phyloP scores from a whole-genome alignment of 2,113 vertebrate species.

The Pelecanoides urinatrix region DNA sequence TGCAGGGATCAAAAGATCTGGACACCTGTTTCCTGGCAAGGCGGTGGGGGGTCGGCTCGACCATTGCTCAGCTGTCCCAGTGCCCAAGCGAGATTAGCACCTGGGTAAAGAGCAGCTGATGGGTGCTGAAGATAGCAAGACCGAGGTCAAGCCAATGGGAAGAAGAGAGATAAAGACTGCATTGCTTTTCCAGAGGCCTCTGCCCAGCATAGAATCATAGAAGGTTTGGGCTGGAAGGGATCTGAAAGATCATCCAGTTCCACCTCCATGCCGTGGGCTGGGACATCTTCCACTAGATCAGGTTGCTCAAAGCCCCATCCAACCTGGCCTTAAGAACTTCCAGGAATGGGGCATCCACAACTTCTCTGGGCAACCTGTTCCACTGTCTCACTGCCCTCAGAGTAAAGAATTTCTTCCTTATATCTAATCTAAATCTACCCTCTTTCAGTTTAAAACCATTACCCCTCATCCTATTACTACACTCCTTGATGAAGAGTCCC shows the following conservation, averaged over 20 bases:
- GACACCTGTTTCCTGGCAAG: conserved; percentile 24
- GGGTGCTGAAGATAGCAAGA: background rate
- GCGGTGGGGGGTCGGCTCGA: accelerated
- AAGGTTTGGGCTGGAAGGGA: background rate
- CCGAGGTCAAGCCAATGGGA: background rate
- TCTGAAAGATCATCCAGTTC: background rate
- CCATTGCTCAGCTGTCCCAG: background rate
- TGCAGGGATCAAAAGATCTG: background rate
- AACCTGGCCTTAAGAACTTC: background rate
- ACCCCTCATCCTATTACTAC: background rate
- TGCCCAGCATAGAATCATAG: background rate
- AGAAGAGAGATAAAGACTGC: background rate
- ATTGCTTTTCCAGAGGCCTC: background rate
- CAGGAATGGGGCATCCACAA: background rate
- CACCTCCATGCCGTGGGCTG: background rate
- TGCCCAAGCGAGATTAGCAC: background rate
- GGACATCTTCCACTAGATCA: background rate
- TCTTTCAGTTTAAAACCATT: background rate
- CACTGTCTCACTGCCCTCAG: background rate
- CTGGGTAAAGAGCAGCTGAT: background rate
- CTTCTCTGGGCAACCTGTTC: background rate
- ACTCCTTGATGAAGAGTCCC: background rate
- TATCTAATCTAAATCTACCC: background rate
- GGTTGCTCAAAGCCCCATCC: background rate
- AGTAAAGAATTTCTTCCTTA: background rate